Conservation (phyloP, 1,140 invertebrate genomes). For the Neodiprion pinetum region DNA sequence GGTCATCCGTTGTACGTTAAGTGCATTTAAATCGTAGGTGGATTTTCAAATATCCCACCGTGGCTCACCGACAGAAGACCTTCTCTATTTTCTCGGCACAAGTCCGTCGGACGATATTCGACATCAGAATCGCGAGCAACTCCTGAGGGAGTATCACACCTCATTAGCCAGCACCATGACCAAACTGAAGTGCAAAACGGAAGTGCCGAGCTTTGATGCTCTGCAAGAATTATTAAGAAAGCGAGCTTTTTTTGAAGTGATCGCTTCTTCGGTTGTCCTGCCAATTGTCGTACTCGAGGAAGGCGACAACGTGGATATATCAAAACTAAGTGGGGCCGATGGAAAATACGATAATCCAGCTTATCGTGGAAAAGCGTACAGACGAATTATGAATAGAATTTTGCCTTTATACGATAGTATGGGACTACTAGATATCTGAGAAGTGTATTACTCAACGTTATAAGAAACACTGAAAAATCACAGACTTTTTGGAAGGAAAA, state of each 20-base stretch:
- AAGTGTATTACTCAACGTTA: background rate
- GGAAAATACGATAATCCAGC: slow-evolving; percentile 4
- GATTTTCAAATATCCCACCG: slow-evolving; percentile 49
- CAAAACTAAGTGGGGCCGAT: slow-evolving; percentile 5
- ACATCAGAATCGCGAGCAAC: background rate
- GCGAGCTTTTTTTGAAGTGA: background rate
- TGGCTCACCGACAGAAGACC: slow-evolving; percentile 43
- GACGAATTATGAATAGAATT: background rate
- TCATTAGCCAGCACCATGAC: background rate
- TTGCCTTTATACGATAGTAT: background rate
- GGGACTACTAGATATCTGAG: background rate
- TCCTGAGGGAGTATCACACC: background rate
- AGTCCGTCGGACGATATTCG: slow-evolving; percentile 20
- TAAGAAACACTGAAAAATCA: no score
- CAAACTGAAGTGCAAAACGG: background rate
- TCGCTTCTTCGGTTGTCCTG: slow-evolving; percentile 4
- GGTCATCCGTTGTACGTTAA: no score
- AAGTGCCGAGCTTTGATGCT: background rate
- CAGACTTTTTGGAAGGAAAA: no score
- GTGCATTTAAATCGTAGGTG: slow-evolving; percentile 30
- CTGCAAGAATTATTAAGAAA: background rate
- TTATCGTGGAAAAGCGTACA: background rate
- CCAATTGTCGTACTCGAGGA: slow-evolving; percentile 12
- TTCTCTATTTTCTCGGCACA: slow-evolving; percentile 44
- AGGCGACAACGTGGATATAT: background rate